phyloP scores from a whole-genome alignment of 2,888 invertebrate species.

The Graphium colonna region DNA sequence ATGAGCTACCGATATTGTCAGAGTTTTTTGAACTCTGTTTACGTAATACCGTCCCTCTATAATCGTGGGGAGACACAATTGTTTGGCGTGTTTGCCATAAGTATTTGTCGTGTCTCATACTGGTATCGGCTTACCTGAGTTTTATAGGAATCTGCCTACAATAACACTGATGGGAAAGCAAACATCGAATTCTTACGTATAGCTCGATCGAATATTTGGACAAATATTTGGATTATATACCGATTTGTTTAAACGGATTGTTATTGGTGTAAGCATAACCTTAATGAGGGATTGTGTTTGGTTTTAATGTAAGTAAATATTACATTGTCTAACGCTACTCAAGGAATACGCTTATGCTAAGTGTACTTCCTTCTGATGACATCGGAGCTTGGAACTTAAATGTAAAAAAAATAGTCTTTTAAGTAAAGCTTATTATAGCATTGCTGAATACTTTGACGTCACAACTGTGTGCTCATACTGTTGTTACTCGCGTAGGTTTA shows the following conservation, averaged over 20 bases:
- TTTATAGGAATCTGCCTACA: slow-evolving; percentile 59
- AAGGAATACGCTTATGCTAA: neutral
- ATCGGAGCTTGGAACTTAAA: too few species aligned
- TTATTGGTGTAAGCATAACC: slow-evolving; percentile 3
- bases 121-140: slow-evolving; percentile 55
- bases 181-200: slow-evolving; percentile 44
- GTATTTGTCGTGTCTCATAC: slow-evolving; percentile 59
- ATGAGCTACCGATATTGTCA: slow-evolving; percentile 71
- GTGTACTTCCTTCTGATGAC: too few species aligned
- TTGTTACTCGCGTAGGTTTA: too few species aligned
- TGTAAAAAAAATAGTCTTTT: too few species aligned
- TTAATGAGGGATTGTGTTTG: slow-evolving; percentile 16
- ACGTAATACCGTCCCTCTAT: slow-evolving; percentile 58
- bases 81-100: slow-evolving; percentile 43
- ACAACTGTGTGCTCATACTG: too few species aligned
- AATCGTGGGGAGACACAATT: slow-evolving; percentile 5
- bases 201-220: slow-evolving; percentile 42
- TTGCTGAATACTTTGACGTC: too few species aligned
- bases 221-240: slow-evolving; percentile 43
- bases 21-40: slow-evolving; percentile 60
- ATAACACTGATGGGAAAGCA: slow-evolving; percentile 64
- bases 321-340: neutral
- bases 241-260: slow-evolving; percentile 22
- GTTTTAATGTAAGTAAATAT: slow-evolving; percentile 8
- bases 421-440: too few species aligned